Base-by-base conservation (phyloP, 2,113 vertebrate species). In the Crotophaga sulcirostris region DNA sequence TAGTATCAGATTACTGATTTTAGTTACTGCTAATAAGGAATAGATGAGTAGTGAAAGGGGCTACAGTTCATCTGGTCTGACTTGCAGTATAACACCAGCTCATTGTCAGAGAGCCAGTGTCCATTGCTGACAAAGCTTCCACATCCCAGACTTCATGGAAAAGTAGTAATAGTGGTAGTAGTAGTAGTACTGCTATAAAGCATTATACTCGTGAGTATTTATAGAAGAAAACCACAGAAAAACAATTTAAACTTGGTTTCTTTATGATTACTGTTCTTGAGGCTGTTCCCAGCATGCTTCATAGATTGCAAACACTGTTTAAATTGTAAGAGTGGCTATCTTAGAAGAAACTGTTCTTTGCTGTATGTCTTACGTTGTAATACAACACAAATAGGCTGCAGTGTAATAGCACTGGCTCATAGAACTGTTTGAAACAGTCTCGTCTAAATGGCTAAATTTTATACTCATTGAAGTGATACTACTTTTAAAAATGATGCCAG, bases 191-290 rank as follows among this genome's bases (percentile, higher is more conserved):
- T 86, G 49, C 21, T 80, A 15, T 11, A 25, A 51, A 14, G 24
- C 25, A 6, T 70, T 68, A 2, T 26, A 21, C 7, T 49, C 13
- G 14, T 64, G 63, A 58, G 19, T n/a, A n/a, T 11, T 56, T n/a
- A 13, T 16, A 63, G 55, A 67, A 38, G 33, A 82, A 79, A 88
- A 59, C 16, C 23, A 7, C 16, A 78, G 60, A n/a, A 82, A 79
- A 79, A 0, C 4, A 24, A 9, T 60, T 49, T 26, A 74, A 67
- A 36, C 5, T 4, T 31, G 3, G 0, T 62, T 84, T 58, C 23
- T 55, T 49, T 19, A 11, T 34, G 9, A 13, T 66, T 21, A 2
- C 10, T 77, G 12, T 13, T 84, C 16, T 69, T 49, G 56, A 78
- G 47, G 52, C 44, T 72, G 20, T 49, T 87, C 34, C 52, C 72